These are phyloP conservation scores for Glyptemys insculpta DNA, from an alignment of 2,797 vertebrate species.

Conservation along the genomic window DNA sequence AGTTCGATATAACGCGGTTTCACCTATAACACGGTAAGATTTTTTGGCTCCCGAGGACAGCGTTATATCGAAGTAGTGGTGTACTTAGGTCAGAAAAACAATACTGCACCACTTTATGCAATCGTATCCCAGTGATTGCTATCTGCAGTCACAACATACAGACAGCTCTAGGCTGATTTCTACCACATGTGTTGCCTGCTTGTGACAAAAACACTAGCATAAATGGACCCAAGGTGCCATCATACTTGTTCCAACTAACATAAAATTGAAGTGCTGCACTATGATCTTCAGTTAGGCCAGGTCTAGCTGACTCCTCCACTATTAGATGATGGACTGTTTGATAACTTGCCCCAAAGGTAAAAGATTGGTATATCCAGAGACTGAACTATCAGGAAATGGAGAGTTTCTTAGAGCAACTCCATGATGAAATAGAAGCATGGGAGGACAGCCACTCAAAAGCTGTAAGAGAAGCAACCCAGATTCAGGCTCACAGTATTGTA, in stretches of 20 bases:
- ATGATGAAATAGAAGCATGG: background rate
- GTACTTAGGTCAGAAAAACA: background rate
- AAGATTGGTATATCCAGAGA: background rate
- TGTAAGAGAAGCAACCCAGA: background rate
- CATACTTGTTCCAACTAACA: background rate
- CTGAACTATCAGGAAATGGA: background rate
- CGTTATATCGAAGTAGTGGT: no score
- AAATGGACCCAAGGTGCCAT: background rate
- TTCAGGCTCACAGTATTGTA: background rate
- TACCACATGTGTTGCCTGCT: rapidly evolving
- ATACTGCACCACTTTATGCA: background rate
- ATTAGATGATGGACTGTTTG: background rate
- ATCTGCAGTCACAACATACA: background rate
- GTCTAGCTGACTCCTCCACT: background rate
- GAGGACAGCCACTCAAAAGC: rapidly evolving
- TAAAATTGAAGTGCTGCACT: background rate
- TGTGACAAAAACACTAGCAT: background rate
- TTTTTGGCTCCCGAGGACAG: no score
- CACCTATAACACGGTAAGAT: no score
- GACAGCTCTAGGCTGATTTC: background rate
- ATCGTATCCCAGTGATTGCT: rapidly evolving
- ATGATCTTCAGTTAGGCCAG: background rate
- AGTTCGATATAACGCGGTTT: no score
- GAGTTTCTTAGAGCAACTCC: background rate
- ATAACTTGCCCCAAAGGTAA: background rate